phyloP scores from a whole-genome alignment of 2,113 vertebrate genomes.

The Circaetus cinerascens region DNA sequence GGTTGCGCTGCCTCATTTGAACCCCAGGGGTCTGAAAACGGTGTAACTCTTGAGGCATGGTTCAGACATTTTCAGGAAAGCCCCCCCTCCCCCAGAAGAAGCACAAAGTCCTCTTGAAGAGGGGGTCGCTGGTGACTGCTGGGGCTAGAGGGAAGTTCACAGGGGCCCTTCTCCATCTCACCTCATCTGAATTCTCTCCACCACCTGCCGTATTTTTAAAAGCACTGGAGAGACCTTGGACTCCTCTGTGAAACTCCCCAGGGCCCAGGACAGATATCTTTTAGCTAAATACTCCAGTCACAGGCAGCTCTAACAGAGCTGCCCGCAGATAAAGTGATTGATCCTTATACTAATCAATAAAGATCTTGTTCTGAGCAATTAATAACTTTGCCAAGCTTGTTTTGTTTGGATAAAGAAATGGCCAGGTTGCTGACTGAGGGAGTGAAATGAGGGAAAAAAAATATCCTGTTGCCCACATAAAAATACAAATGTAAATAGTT shows the following conservation, averaged over 20 bases:
- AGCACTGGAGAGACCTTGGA: not conserved
- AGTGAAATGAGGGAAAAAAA: not conserved
- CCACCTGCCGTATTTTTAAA: slow-evolving; percentile 27
- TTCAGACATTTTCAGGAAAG: not conserved
- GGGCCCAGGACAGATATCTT: not conserved
- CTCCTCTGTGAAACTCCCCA: not conserved
- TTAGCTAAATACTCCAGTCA: not conserved
- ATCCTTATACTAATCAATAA: slow-evolving; percentile 11
- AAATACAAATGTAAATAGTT: not conserved
- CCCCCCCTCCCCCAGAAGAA: not conserved
- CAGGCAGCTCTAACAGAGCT: not conserved
- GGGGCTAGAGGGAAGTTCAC: not conserved
- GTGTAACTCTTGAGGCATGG: accelerated
- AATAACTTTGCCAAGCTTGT: slow-evolving; percentile 3
- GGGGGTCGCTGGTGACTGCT: not conserved
- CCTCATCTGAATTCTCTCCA: not conserved
- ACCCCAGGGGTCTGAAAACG: not conserved
- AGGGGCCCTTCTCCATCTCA: not conserved
- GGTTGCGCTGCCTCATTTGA: too few species aligned
- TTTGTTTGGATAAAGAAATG: not conserved
- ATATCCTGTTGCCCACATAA: accelerated
- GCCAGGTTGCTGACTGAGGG: not conserved
- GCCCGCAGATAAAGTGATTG: not conserved
- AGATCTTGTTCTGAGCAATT: slow-evolving; percentile 4
- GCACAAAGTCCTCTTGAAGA: not conserved